phyloP scores from a whole-genome alignment of 1,140 invertebrate species.

The Sminthurinus signatus region DNA sequence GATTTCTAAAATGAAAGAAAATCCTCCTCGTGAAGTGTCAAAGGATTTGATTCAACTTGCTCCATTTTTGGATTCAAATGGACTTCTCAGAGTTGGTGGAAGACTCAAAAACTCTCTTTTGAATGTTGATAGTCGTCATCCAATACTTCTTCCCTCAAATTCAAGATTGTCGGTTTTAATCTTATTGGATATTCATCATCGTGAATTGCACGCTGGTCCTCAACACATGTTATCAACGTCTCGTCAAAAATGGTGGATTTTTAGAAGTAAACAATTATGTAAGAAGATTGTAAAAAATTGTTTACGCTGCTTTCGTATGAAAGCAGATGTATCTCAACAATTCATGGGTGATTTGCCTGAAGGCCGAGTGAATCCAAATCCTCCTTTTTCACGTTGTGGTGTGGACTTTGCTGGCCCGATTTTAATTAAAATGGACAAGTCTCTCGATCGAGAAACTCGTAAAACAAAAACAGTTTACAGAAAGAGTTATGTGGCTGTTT shows the following conservation, averaged over 20 bases:
- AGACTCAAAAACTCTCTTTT: conserved; percentile 42
- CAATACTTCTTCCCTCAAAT: conserved; percentile 43
- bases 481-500: conserved; percentile 39
- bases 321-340: conserved; percentile 27
- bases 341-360: conserved; percentile 44
- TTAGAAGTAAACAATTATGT: conserved; percentile 8
- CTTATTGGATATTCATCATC: conserved; percentile 43
- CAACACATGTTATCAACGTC: conserved; percentile 39
- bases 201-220: conserved; percentile 44
- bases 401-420: conserved; percentile 48
- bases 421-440: conserved; percentile 37
- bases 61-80: conserved; percentile 46
- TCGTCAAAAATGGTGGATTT: conserved; percentile 39
- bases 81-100: conserved; percentile 47
- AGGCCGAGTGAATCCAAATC: conserved; percentile 37
- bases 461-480: no score
- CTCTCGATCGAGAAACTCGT: conserved; percentile 17
- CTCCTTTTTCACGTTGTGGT: conserved; percentile 44
- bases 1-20: neutral
- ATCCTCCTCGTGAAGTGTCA: conserved; percentile 10
- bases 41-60: conserved; percentile 41
- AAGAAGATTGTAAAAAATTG: conserved; percentile 23
- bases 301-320: conserved; percentile 32
- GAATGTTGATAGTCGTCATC: conserved; percentile 41
- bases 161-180: conserved; percentile 43